These are phyloP conservation scores for Gonatopus flavifemur DNA, from an alignment of 1,140 invertebrate genomes.

Conservation along the genomic window DNA sequence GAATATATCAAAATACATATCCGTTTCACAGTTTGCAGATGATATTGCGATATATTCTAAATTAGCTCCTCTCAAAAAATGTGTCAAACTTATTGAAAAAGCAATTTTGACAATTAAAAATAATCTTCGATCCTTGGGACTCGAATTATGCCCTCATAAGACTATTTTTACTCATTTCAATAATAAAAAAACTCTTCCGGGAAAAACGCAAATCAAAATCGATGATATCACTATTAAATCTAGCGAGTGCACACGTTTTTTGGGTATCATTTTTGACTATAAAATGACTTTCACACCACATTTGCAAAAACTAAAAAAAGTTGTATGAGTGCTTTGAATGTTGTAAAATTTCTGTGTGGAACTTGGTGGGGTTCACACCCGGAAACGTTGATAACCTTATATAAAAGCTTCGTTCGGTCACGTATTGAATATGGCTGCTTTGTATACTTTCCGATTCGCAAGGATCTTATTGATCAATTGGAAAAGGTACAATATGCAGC, in stretches of 20 bases:
- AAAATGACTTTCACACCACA: not conserved
- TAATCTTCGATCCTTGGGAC: too few relatives aligned
- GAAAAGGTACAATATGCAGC: too few relatives aligned
- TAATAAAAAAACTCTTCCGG: not conserved
- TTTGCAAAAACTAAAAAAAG: not conserved
- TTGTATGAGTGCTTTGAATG: not conserved
- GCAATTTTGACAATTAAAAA: too few relatives aligned
- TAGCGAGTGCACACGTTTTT: not conserved
- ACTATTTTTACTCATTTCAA: not conserved
- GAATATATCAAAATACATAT: not conserved
- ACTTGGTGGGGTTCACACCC: not conserved
- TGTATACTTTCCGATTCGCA: too few relatives aligned
- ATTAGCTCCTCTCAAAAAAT: too few relatives aligned
- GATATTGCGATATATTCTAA: too few relatives aligned
- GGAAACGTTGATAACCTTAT: not conserved
- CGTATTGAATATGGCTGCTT: not conserved
- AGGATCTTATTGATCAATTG: too few relatives aligned
- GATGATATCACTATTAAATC: not conserved
- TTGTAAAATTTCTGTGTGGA: not conserved
- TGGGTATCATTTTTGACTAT: not conserved
- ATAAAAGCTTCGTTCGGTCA: not conserved
- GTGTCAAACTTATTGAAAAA: too few relatives aligned
- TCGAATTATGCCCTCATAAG: too few relatives aligned
- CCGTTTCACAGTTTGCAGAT: not conserved
- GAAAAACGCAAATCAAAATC: not conserved